Evolutionary conservation across 2,113 vertebrate species (phyloP).

Genomic region (Sterna hirundo): DNA sequence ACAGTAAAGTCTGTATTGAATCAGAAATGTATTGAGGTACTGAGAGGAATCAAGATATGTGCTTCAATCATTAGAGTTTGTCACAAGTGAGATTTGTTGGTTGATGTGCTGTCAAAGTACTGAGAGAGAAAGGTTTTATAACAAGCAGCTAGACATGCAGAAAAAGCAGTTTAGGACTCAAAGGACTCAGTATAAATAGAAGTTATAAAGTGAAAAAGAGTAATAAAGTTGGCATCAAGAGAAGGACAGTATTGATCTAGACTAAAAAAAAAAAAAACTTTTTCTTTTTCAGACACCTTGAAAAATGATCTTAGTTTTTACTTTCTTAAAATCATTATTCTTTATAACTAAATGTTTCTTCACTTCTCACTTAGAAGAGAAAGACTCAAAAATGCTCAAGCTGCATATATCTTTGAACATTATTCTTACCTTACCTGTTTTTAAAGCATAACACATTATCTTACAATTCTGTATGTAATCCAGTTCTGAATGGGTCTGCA

Average conservation of each 20-base stretch:
- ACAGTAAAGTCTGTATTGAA: slow-evolving; percentile 77
- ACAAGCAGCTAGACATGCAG: slow-evolving; percentile 70
- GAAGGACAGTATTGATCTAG: slow-evolving; percentile 47
- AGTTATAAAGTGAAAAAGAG: slow-evolving; percentile 68
- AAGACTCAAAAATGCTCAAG: not conserved
- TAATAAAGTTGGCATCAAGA: slow-evolving; percentile 64
- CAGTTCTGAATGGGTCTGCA: not conserved
- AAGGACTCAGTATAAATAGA: slow-evolving; percentile 72
- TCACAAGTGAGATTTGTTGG: slow-evolving; percentile 79
- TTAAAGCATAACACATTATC: not conserved
- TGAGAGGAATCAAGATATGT: slow-evolving; percentile 79
- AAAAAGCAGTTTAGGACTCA: slow-evolving; percentile 75
- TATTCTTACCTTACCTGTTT: not conserved
- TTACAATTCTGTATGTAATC: not conserved
- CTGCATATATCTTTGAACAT: not conserved
- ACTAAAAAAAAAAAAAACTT: slow-evolving; percentile 8
- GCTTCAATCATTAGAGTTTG: slow-evolving; percentile 82
- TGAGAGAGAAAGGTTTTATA: slow-evolving; percentile 68
- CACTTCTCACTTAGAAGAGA: not conserved
- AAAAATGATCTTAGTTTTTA: not conserved
- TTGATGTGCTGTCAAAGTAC: slow-evolving; percentile 75
- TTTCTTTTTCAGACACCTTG: slow-evolving; percentile 19
- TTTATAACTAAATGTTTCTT: not conserved
- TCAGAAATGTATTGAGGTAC: slow-evolving; percentile 78
- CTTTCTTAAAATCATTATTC: not conserved